Evolutionary conservation across 1,140 invertebrate species (phyloP), one percentile per base, ranked within the genome.

Genomic region (Drosophila miranda): DNA sequence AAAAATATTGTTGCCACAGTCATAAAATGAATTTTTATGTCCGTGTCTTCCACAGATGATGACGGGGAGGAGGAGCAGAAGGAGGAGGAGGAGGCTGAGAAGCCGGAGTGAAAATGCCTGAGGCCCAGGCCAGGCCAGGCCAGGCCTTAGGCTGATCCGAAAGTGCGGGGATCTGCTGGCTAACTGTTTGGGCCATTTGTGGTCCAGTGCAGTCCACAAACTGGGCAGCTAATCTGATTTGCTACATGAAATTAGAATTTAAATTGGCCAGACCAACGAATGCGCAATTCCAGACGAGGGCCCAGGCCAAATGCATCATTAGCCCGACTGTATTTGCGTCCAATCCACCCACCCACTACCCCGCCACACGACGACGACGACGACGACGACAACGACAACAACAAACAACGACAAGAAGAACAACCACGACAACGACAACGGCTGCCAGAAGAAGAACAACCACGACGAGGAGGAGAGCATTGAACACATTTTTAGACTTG

Each of bases 201-300:
- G 45, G 44, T 80, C 59, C 43, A 54, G 23, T 26, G 23, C 23
- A 26, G 23, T 26, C 23, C 23, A 26, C 23, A 26, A 26, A 26
- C 23, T 26, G 4, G 23, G 61, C 58, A 78, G 77, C 79, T 84
- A 83, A 83, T 83, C 80, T 86, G 80, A 83, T 83, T 83, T 83
- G 80, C 70, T 73, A 72, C 80, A 80, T 86, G 80, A 67, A 83
- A 83, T 83, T 83, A 83, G 80, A 83, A 83, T 83, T 83, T 86
- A 83, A 83, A 83, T 83, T 83, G 80, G 49, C 54, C 63, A 26
- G 49, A 46, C 66, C 57, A 57, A 52, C 62, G 53, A 78, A 73
- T 77, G 78, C 60, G 63, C 60, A 81, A 76, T 62, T 80, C 44
- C 60, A 71, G 69, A 26, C 23, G 23, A 26, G 23, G 46, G 16